A percentile compares a stretch with the other conserved stretches of the same genome.
phyloP scores from a whole-genome alignment of 2,113 vertebrate species.

The Spheniscus mendiculus region DNA sequence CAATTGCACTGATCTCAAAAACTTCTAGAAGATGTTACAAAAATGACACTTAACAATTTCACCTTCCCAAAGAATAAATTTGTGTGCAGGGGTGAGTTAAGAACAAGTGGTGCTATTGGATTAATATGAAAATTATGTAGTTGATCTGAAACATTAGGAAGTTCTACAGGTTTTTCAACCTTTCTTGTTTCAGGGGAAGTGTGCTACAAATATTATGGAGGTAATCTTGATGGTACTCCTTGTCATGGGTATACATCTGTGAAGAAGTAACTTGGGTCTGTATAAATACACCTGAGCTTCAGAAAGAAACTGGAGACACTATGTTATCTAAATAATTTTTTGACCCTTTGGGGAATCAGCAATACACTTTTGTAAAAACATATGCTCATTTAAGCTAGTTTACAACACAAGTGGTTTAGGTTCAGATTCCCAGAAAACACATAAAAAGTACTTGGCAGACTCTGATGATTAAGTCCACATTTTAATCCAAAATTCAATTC shows the following conservation, averaged over 20 bases:
- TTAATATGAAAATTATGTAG: neutral
- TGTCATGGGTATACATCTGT: neutral
- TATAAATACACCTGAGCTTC: neutral
- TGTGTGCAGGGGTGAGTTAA: neutral
- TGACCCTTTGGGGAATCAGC: neutral
- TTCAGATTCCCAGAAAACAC: neutral
- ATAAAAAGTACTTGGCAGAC: neutral
- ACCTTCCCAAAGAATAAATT: neutral
- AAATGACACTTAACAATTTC: neutral
- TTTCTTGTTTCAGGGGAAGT: neutral
- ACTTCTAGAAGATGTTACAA: neutral
- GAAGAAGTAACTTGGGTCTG: neutral
- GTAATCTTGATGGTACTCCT: neutral
- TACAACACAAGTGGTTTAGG: neutral
- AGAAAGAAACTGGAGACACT: neutral
- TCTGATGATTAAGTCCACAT: neutral
- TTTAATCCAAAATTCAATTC: neutral
- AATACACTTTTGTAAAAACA: neutral
- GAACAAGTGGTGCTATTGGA: neutral
- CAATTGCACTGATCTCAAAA: neutral
- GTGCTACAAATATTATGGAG: neutral
- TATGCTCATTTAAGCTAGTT: neutral
- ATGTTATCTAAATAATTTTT: neutral
- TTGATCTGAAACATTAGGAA: neutral
- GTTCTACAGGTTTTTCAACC: neutral